phyloP scores from a whole-genome alignment of 2,113 vertebrate species.

The Redunca redunca region DNA sequence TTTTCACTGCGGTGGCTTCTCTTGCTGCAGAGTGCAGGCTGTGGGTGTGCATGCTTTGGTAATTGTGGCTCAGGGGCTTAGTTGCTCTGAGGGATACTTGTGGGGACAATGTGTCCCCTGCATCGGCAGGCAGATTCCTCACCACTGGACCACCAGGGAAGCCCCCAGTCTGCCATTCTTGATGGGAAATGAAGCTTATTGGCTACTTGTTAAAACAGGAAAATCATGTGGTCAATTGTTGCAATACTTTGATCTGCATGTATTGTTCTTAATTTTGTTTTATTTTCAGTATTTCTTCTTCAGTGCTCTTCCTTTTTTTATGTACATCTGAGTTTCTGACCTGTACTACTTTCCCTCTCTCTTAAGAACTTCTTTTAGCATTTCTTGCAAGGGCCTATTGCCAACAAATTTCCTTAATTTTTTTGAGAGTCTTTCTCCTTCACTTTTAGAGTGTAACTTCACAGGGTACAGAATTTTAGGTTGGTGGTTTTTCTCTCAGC shows the following conservation, averaged over 20 bases:
- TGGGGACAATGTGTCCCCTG: background rate
- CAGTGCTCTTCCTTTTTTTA: background rate
- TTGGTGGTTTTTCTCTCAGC: background rate
- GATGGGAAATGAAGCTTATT: background rate
- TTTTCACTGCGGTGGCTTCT: background rate
- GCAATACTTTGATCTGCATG: background rate
- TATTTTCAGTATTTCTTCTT: too few species aligned
- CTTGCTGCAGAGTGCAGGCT: background rate
- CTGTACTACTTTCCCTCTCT: background rate
- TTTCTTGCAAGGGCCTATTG: background rate
- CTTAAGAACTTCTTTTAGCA: background rate
- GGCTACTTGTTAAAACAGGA: background rate
- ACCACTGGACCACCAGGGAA: background rate
- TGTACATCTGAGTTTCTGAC: background rate
- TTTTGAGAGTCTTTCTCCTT: background rate
- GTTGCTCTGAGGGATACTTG: background rate
- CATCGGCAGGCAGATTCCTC: background rate
- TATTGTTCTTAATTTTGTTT: background rate
- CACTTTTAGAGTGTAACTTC: background rate
- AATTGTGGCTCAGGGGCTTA: background rate
- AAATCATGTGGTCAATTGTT: background rate
- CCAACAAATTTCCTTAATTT: background rate
- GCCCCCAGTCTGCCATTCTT: background rate
- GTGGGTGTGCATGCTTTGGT: accelerated
- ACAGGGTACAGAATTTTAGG: too few species aligned